Percentiles rank a stretch among this genome's conserved stretches.
phyloP scores from a whole-genome alignment of 2,888 invertebrate genomes.

The Drosophila suboccidentalis region DNA sequence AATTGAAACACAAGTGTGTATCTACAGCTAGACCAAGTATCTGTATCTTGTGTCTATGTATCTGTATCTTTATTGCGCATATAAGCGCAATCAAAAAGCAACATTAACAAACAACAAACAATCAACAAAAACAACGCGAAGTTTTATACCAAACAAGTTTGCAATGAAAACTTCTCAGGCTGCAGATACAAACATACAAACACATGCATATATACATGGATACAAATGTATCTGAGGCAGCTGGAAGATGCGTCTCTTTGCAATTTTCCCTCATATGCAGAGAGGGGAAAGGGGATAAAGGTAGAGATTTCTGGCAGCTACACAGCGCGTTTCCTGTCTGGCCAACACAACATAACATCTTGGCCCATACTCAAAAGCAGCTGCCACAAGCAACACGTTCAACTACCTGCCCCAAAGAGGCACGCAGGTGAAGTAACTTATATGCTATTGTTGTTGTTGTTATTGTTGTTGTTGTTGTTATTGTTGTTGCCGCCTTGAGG shows the following conservation, averaged over 20 bases:
- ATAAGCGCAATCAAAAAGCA: conserved; percentile 53
- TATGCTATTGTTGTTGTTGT: conserved; percentile 48
- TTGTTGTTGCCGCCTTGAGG: conserved; percentile 55
- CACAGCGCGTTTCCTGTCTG: conserved; percentile 76
- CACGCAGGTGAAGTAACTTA: conserved; percentile 78
- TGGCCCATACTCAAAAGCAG: conserved; percentile 23
- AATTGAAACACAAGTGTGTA: not conserved
- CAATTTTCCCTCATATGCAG: conserved; percentile 77
- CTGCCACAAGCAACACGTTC: conserved; percentile 36
- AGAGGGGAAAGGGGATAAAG: not conserved
- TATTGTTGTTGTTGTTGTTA: not conserved
- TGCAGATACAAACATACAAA: conserved; percentile 21
- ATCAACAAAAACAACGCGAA: conserved; percentile 13
- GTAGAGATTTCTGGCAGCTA: conserved; percentile 45
- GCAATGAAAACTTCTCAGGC: conserved; percentile 74
- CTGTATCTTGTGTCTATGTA: conserved; percentile 46
- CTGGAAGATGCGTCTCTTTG: conserved; percentile 57
- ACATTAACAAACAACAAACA: conserved; percentile 33
- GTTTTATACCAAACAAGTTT: conserved; percentile 69
- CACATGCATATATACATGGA: not conserved
- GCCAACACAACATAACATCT: conserved; percentile 55
- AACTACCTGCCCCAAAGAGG: conserved; percentile 68
- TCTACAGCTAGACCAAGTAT: conserved; percentile 19
- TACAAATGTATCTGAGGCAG: conserved; percentile 37
- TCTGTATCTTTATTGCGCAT: conserved; percentile 34